Percentiles rank a stretch among this genome's conserved stretches.
These are phyloP conservation scores for Neodontobutis hainanensis DNA, from an alignment of 2,113 vertebrate genomes.

Conservation along the genomic window DNA sequence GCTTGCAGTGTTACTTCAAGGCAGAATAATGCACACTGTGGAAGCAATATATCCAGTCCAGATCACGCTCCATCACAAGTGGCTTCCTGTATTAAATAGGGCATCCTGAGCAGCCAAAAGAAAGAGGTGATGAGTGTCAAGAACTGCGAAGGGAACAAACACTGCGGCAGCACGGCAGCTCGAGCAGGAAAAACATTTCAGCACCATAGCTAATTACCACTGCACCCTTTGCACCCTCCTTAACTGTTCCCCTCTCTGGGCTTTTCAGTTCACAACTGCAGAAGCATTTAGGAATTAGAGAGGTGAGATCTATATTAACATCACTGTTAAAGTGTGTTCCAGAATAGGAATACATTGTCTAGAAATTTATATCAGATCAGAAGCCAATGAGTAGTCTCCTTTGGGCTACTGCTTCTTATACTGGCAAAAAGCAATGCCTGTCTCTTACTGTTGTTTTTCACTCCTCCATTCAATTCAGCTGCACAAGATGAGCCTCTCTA, in stretches of 20 bases:
- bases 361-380: too few species aligned
- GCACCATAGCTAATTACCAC: constrained; percentile 70
- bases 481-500: constrained; percentile 62
- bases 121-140: constrained; percentile 65
- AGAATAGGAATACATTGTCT: too few species aligned
- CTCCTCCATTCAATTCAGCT: constrained; percentile 67
- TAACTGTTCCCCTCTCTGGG: constrained; percentile 8
- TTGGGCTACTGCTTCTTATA: too few species aligned
- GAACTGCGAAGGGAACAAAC: constrained; percentile 64
- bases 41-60: constrained; percentile 15
- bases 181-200: constrained; percentile 74
- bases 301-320: too few species aligned
- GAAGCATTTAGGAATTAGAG: not conserved
- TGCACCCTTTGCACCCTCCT: not conserved
- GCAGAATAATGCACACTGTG: constrained; percentile 5
- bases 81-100: constrained; percentile 56
- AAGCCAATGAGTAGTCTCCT: too few species aligned
- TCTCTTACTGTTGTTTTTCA: constrained; percentile 53
- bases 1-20: not conserved
- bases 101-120: constrained; percentile 22
- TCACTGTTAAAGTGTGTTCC: too few species aligned
- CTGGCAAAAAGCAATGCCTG: constrained; percentile 18
- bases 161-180: constrained; percentile 58
- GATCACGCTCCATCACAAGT: constrained; percentile 42
- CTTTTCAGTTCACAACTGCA: constrained; percentile 24